Conservation (phyloP, 2,113 vertebrate species). For the Callaeas wilsoni region DNA sequence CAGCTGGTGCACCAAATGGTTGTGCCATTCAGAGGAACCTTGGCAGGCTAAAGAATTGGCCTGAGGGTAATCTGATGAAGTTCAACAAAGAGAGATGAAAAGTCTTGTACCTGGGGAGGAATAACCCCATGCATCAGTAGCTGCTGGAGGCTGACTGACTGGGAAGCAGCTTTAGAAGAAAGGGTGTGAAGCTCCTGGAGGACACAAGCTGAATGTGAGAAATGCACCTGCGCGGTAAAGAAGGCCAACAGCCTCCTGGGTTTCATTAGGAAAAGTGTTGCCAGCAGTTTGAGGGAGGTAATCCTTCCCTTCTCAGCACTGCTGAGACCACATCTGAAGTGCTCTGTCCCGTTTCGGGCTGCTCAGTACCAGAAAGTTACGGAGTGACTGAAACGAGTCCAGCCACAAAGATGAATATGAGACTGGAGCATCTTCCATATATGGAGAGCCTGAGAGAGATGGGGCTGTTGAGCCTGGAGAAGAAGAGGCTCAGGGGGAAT, state of each 20-base stretch:
- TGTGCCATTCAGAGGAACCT: background rate
- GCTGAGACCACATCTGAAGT: background rate
- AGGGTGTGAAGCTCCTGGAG: fast-evolving
- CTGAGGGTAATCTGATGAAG: background rate
- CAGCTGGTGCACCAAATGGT: background rate
- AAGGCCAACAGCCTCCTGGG: background rate
- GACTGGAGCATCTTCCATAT: background rate
- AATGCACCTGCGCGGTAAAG: background rate
- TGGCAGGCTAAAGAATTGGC: background rate
- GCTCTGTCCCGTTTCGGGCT: background rate
- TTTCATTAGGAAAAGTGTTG: background rate
- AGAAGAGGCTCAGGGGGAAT: background rate
- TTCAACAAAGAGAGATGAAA: background rate
- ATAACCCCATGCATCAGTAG: background rate
- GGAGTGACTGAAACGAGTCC: background rate
- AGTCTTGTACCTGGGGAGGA: background rate
- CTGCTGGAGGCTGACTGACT: background rate
- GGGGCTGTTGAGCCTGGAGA: background rate
- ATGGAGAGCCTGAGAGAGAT: background rate
- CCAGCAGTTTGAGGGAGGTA: background rate
- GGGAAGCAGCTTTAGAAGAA: background rate
- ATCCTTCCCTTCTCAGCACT: background rate
- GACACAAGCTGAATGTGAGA: background rate
- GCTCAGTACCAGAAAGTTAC: fast-evolving
- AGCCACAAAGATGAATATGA: background rate